Conservation (phyloP, 2,113 vertebrate genomes). For the Eclectus roratus region DNA sequence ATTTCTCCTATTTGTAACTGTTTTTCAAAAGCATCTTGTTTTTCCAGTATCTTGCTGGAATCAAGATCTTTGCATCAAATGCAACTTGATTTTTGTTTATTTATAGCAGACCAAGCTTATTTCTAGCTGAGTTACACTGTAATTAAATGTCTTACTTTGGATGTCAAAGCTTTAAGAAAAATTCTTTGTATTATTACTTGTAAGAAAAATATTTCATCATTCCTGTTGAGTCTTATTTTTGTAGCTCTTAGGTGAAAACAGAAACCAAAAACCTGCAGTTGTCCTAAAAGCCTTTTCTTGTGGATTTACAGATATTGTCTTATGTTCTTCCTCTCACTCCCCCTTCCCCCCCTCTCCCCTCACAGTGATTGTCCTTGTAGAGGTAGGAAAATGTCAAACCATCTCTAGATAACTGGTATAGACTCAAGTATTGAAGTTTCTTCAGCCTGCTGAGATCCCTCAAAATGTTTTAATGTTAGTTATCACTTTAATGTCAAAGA, state of each 20-base stretch:
- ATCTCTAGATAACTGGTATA: neutral
- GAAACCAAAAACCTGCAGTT: neutral
- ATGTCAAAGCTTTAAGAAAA: neutral
- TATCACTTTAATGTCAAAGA: neutral
- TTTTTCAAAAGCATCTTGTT: neutral
- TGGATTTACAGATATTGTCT: neutral
- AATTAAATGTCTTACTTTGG: neutral
- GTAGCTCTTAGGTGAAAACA: neutral
- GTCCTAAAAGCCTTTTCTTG: neutral
- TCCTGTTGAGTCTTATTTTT: neutral
- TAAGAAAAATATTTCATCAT: neutral
- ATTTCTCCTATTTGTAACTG: neutral
- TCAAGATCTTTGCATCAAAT: neutral
- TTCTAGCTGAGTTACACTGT: neutral
- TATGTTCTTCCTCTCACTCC: neutral
- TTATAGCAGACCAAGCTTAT: neutral
- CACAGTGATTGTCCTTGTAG: too few relatives aligned
- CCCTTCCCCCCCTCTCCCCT: too few relatives aligned
- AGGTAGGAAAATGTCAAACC: neutral
- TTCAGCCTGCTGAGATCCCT: neutral
- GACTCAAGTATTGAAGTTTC: neutral
- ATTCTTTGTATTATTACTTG: neutral
- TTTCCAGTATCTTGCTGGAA: neutral
- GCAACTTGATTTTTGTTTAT: neutral
- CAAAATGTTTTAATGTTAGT: neutral